Conservation (phyloP, 1,140 invertebrate species). For the Heterodera carotae region DNA sequence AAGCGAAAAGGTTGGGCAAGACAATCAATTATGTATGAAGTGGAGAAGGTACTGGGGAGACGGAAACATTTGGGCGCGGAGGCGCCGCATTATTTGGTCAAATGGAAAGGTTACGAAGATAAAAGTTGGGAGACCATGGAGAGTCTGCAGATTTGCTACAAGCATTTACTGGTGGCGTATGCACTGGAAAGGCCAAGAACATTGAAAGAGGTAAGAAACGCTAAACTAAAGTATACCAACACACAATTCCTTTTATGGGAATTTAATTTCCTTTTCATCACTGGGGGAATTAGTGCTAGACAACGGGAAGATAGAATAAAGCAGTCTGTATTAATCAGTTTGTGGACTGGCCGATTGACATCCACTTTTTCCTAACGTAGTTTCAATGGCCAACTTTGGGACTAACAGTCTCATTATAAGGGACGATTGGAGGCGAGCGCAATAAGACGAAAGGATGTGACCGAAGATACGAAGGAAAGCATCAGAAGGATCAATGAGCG, state of each 20-base stretch:
- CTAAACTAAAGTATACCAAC: background rate
- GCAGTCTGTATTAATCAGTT: too few relatives aligned
- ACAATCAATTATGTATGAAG: background rate
- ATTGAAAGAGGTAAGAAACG: background rate
- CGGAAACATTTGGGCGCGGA: background rate
- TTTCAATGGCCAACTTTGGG: too few relatives aligned
- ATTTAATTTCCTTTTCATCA: too few relatives aligned
- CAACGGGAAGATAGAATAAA: too few relatives aligned
- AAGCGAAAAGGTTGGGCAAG: background rate
- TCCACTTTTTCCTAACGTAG: too few relatives aligned
- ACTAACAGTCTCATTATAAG: too few relatives aligned
- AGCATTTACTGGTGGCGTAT: background rate
- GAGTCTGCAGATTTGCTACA: background rate
- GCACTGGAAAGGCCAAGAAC: slow-evolving; percentile 16
- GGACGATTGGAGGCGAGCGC: too few relatives aligned
- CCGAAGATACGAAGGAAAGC: background rate
- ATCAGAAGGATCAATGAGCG: background rate
- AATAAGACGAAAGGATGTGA: too few relatives aligned
- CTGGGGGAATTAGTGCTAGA: too few relatives aligned
- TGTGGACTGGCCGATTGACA: too few relatives aligned
- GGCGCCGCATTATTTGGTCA: background rate
- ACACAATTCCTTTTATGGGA: too few relatives aligned
- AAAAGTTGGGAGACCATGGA: background rate
- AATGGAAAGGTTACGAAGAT: background rate
- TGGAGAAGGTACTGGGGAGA: background rate